Percentiles rank a stretch among this genome's conserved stretches.
These are phyloP conservation scores for Lapara coniferarum DNA, from an alignment of 2,888 invertebrate species.

Conservation along the genomic window DNA sequence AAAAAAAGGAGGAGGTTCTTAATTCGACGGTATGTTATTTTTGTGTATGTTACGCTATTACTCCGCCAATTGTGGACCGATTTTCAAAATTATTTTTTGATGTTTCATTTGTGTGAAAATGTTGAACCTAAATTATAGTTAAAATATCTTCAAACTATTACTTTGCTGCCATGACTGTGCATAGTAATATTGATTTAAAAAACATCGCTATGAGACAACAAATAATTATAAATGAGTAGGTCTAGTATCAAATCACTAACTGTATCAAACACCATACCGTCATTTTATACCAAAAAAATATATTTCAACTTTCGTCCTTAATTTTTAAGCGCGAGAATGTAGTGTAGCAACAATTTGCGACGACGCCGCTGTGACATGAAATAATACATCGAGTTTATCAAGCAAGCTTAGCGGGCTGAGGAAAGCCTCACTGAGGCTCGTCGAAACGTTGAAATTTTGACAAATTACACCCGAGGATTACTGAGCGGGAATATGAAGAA, in stretches of 20 bases:
- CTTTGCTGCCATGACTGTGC: too few species aligned
- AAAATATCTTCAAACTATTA: not conserved
- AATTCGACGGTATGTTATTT: too few species aligned
- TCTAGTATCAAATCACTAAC: too few species aligned
- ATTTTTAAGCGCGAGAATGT: slow-evolving; percentile 30
- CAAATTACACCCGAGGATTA: slow-evolving; percentile 70
- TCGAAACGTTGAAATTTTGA: slow-evolving; percentile 69
- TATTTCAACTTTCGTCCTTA: not conserved
- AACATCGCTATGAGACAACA: too few species aligned
- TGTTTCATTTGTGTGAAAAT: not conserved
- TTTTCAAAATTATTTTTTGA: too few species aligned
- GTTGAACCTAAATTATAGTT: not conserved
- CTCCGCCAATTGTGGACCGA: too few species aligned
- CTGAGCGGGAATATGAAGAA: slow-evolving; percentile 68
- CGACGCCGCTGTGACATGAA: slow-evolving; percentile 47
- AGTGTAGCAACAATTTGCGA: slow-evolving; percentile 25
- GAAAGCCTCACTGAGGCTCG: slow-evolving; percentile 44
- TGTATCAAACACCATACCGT: too few species aligned
- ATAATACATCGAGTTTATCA: slow-evolving; percentile 61
- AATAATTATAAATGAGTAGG: too few species aligned
- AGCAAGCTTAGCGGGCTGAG: slow-evolving; percentile 47
- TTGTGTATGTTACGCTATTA: too few species aligned
- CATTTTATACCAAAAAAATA: not conserved
- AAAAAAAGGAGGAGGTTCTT: too few species aligned
- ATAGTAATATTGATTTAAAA: too few species aligned